These are phyloP conservation scores for Steinernema feltiae DNA, from an alignment of 1,140 invertebrate genomes.

Conservation along the genomic window DNA sequence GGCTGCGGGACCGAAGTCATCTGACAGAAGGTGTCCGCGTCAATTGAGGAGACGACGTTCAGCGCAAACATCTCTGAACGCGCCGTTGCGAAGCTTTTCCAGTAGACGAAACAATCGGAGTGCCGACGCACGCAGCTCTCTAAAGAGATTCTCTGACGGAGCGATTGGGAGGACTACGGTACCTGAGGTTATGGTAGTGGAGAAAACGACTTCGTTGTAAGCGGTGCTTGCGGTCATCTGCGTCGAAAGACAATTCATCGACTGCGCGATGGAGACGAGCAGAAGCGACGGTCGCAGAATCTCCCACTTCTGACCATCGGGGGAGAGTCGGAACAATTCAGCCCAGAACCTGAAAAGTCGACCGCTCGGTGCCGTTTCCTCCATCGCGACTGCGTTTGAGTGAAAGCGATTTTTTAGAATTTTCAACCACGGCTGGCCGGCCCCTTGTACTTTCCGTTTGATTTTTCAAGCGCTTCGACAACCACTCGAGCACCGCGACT, in stretches of 20 bases:
- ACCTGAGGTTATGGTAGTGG: background rate
- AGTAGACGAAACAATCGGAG: slow-evolving; percentile 3
- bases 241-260: background rate
- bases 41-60: background rate
- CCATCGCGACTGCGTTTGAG: background rate
- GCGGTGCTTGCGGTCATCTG: slow-evolving; percentile 6
- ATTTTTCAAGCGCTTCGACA: background rate
- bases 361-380: background rate
- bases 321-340: slow-evolving; percentile 28
- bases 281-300: slow-evolving; percentile 19
- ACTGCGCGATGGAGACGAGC: background rate
- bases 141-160: background rate
- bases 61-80: background rate
- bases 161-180: background rate
- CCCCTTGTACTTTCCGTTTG: background rate
- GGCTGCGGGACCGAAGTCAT: slow-evolving; percentile 8
- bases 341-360: slow-evolving; percentile 29
- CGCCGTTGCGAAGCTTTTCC: background rate
- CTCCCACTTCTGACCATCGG: slow-evolving; percentile 28
- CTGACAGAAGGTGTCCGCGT: slow-evolving; percentile 11
- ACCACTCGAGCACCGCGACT: background rate
- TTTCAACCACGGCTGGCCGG: background rate
- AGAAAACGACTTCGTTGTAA: background rate
- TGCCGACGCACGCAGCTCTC: background rate
- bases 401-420: background rate